Evolutionary conservation across 2,797 vertebrate genomes (phyloP).

Genomic region (Sternotherus odoratus): DNA sequence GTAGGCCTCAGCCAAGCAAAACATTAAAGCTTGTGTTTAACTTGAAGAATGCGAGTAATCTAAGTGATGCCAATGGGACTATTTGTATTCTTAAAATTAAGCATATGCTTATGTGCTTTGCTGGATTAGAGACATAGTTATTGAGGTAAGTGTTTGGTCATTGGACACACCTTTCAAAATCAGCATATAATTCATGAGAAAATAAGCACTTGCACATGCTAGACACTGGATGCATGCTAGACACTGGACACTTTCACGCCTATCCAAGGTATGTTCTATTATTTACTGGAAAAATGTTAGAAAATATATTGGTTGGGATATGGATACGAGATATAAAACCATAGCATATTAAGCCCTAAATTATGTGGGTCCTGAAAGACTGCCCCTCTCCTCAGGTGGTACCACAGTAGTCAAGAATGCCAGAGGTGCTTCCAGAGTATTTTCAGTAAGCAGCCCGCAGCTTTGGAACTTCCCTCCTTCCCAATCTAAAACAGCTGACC

Average conservation of each 20-base stretch:
- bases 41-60: conserved; percentile 4
- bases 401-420: background rate
- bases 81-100: conserved; percentile 50
- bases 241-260: background rate
- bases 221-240: background rate
- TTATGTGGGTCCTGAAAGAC: background rate
- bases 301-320: background rate
- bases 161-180: background rate
- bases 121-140: conserved; percentile 18
- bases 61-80: conserved; percentile 34
- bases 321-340: background rate
- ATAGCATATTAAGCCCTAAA: background rate
- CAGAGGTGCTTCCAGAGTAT: background rate
- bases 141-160: background rate
- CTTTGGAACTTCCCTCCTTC: background rate
- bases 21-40: conserved; percentile 71
- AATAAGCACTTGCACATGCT: background rate
- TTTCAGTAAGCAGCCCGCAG: background rate
- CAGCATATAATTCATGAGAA: background rate
- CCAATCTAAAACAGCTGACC: background rate
- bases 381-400: rapidly evolving
- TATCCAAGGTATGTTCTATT: background rate
- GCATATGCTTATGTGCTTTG: conserved; percentile 30
- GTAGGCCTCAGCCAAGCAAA: conserved; percentile 69
- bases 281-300: background rate